Base-by-base conservation (phyloP, 2,797 vertebrate species). In the Champsocephalus gunnari region DNA sequence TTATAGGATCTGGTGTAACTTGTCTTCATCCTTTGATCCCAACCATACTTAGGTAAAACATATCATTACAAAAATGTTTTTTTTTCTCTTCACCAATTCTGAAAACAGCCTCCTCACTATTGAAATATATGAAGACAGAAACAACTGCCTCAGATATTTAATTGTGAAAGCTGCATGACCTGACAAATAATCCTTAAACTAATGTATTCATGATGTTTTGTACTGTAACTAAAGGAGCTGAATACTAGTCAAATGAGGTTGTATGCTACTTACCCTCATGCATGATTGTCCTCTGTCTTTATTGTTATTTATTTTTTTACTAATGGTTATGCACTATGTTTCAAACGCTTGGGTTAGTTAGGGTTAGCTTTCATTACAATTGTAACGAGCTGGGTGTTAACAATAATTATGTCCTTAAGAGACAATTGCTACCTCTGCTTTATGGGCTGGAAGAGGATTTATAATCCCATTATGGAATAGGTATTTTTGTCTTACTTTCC, bases 1-100 rank as follows among this genome's bases (percentile, higher is more conserved):
- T 54, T 50, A 45, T 3, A 56, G 51, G 59, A 72, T 48, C 43
- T 47, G 71, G 48, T 79, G 56, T 77, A 64, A 72, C 48, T 54
- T 71, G 54, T 43, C 56, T 65, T 80, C 12, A 43, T 69, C 49
- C 43, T 60, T 16, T 69, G n/a, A 65, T 28, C 32, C 16, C 2
- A 41, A 13, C 16, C 45, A 16, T 19, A 74, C 13, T 48, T 54
- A 19, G 10, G 56, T 16, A 6, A 14, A 57, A 50, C 28, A 38
- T 66, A 34, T 56, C 65, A 32, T 45, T 38, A n/a, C 38, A 21
- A 2, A 2, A 32, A 51, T 10, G 38, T 17, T n/a, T 50, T 67
- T 17, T n/a, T 50, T 71, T 43, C 0, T 4, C 19, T 8, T 28
- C 41, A 62, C 44, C 16, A 38, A 9, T 57, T 34, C 6, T 57